Evolutionary conservation across 2,113 vertebrate species (phyloP).

Genomic region (Pterocles gutturalis): DNA sequence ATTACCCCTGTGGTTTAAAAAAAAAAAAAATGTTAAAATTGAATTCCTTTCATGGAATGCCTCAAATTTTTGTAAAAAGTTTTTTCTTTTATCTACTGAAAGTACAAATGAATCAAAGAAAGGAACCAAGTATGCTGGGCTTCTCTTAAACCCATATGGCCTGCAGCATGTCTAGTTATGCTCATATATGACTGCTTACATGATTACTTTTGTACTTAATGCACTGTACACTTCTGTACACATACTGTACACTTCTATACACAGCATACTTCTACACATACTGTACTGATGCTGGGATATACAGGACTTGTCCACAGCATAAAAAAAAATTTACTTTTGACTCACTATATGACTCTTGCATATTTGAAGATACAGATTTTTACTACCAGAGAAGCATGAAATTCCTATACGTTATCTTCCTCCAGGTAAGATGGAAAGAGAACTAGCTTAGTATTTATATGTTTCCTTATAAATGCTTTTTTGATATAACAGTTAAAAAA

Average conservation of each 20-base stretch:
- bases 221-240: background rate
- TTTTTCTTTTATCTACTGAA: background rate
- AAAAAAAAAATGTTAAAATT: background rate
- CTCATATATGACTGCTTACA: background rate
- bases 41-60: background rate
- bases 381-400: background rate
- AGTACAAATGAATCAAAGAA: background rate
- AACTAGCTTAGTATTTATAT: background rate
- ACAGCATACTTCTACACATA: background rate
- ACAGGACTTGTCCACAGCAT: background rate
- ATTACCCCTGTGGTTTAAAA: background rate
- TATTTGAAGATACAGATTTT: background rate
- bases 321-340: background rate
- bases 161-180: background rate
- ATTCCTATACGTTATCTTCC: background rate
- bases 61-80: background rate
- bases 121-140: background rate
- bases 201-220: rapidly evolving
- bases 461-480: background rate
- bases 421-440: background rate
- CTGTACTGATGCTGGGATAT: background rate
- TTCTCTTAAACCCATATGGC: background rate
- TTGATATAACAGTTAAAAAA: background rate
- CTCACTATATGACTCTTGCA: background rate
- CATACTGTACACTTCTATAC: background rate